phyloP scores from a whole-genome alignment of 2,888 invertebrate species.

The Troides helena region DNA sequence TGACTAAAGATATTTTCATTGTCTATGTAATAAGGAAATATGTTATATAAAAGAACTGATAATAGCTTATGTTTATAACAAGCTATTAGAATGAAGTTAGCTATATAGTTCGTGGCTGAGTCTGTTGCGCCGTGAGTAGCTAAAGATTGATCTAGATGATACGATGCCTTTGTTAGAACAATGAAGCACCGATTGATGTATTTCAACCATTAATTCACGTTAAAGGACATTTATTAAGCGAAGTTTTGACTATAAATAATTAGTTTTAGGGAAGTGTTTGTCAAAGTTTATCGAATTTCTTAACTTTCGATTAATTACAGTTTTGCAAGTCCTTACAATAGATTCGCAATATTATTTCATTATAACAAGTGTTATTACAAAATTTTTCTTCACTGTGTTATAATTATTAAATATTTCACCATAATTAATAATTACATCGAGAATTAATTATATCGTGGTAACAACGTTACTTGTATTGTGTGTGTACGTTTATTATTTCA shows the following conservation, averaged over 20 bases:
- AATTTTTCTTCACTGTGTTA: no score
- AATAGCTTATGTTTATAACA: no score
- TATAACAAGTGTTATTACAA: not conserved
- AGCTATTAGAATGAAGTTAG: not conserved
- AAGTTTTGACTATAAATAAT: constrained; percentile 22
- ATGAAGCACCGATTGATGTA: constrained; percentile 1
- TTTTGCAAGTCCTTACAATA: constrained; percentile 9
- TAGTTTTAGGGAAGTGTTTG: constrained; percentile 15
- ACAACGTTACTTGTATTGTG: not conserved
- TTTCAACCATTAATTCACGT: constrained; percentile 5
- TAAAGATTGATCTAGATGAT: not conserved
- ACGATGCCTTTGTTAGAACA: not conserved
- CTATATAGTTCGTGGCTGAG: not conserved
- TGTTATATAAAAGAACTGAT: not conserved
- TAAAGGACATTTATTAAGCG: constrained; percentile 11
- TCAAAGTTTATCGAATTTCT: constrained; percentile 21
- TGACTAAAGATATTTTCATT: no score
- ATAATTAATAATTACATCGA: not conserved
- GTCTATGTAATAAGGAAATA: no score
- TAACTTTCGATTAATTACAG: constrained; percentile 15
- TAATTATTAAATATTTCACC: not conserved
- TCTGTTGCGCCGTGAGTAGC: not conserved
- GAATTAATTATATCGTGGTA: no score
- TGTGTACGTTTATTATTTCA: no score
- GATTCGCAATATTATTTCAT: not conserved